Evolutionary conservation across 2,888 invertebrate species (phyloP), one percentile per base, ranked within the genome.

Genomic region (Chouioia cunea): DNA sequence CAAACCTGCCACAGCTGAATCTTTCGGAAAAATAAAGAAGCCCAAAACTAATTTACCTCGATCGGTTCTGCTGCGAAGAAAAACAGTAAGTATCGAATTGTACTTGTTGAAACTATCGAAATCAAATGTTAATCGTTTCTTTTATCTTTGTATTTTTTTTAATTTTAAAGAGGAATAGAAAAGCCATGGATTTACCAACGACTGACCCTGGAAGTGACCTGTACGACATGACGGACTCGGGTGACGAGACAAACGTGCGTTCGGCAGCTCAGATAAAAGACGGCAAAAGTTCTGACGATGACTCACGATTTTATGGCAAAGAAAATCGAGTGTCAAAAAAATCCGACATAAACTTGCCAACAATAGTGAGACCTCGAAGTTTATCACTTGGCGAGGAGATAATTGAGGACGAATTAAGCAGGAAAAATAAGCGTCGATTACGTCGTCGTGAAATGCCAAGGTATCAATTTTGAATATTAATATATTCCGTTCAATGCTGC

Each of bases 141-240:
- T 57, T 12, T 10, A 50, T 15, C 22, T 18, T 65, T 44, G n/a
- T n/a, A n/a, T n/a, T 18, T 48, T 52, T 36, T 57, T 20, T 20
- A 44, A 15, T 58, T 47, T 4, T 44, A 12, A 1, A 59, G 44
- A 57, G 64, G 2, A 64, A 83, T 48, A 86, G 88, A 60, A 84
- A 86, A 18, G 85, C 86, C 0, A 82, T 89, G 76, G 89, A 89
- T 74, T 80, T 89, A 73, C 88, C 88, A 47, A 91, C 91, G 54
- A 91, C 91, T 10, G 91, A 92, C 82, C 92, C 90, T 0, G 91
- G 91, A 77, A 89, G 90, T 2, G 91, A 91, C 79, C 78, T 88
- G 64, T 87, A 86, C 70, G 87, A 86, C 60, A 60, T 78, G 8
- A 79, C 76, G 15, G 82, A 83, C 60, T 90, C 91, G 12, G 89